Conservation (phyloP, 2,888 invertebrate species). For the Craniophora ligustri region DNA sequence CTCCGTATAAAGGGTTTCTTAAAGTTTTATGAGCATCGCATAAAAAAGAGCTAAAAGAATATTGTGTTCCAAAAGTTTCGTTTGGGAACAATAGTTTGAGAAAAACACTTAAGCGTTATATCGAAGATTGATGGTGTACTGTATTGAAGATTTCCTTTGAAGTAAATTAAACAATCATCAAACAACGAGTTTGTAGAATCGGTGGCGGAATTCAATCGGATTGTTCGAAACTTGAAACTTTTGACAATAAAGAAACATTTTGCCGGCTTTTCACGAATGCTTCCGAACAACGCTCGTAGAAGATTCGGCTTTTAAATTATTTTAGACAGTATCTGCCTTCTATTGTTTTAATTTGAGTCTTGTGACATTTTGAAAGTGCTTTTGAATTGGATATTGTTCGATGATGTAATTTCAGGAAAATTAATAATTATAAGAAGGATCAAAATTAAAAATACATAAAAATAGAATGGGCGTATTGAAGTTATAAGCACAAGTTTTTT, state of each 20-base stretch:
- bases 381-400: not conserved
- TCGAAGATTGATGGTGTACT: slow-evolving; percentile 16
- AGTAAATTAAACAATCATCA: slow-evolving; percentile 10
- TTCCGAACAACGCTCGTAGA: slow-evolving; percentile 8
- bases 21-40: slow-evolving; percentile 26
- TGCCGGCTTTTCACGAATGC: slow-evolving; percentile 1
- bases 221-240: slow-evolving; percentile 21
- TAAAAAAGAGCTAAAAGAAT: slow-evolving; percentile 9
- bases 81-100: slow-evolving; percentile 13
- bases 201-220: slow-evolving; percentile 11
- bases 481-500: too few species aligned
- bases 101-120: slow-evolving; percentile 11
- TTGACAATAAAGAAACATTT: slow-evolving; percentile 15
- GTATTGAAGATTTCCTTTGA: not conserved
- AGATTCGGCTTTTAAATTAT: slow-evolving; percentile 2
- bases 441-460: too few species aligned
- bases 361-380: not conserved
- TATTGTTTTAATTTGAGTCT: slow-evolving; percentile 9
- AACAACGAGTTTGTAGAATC: slow-evolving; percentile 4
- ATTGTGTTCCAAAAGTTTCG: slow-evolving; percentile 6
- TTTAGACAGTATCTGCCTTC: slow-evolving; percentile 1
- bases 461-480: too few species aligned
- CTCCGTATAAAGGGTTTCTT: slow-evolving; percentile 27
- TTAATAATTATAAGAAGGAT: too few species aligned
- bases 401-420: too few species aligned